These are phyloP conservation scores for Emys orbicularis DNA, from an alignment of 2,797 vertebrate genomes.

Conservation along the genomic window DNA sequence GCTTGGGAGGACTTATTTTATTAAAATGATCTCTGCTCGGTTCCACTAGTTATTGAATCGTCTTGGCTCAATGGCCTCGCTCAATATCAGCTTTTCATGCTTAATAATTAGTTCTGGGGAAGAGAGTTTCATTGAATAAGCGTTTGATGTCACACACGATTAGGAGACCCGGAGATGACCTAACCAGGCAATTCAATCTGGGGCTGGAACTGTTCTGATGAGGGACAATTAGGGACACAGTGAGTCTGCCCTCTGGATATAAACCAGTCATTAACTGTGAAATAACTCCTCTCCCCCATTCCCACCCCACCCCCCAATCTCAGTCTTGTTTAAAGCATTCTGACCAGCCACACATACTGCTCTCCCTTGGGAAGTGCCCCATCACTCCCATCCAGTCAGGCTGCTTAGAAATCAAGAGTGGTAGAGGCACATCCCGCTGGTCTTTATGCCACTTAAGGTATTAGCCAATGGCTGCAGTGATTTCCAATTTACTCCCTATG, in stretches of 20 bases:
- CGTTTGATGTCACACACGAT: conserved; percentile 70
- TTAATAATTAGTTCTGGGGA: conserved; percentile 65
- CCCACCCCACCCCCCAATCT: not conserved
- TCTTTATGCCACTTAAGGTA: not conserved
- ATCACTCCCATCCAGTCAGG: not conserved
- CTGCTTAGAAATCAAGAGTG: not conserved
- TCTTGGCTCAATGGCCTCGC: conserved; percentile 61
- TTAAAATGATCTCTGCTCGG: conserved; percentile 72
- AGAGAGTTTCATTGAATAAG: conserved; percentile 63
- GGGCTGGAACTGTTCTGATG: not conserved
- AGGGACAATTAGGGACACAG: conserved; percentile 19
- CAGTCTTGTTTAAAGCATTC: not conserved
- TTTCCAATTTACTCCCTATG: not conserved
- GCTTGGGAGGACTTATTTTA: conserved; percentile 48
- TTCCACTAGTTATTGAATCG: conserved; percentile 60
- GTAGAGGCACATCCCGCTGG: not conserved
- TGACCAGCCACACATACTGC: not conserved
- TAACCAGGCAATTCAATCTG: conserved; percentile 40
- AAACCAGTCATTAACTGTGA: not conserved
- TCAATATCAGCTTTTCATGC: conserved; percentile 71
- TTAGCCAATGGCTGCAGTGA: not conserved
- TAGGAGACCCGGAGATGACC: conserved; percentile 48
- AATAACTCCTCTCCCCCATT: not conserved
- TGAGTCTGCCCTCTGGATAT: not conserved
- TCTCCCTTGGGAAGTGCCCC: not conserved